A percentile compares a stretch with the other conserved stretches of the same genome.
phyloP scores from a whole-genome alignment of 2,113 vertebrate species.

The Cryptotis parvus region DNA sequence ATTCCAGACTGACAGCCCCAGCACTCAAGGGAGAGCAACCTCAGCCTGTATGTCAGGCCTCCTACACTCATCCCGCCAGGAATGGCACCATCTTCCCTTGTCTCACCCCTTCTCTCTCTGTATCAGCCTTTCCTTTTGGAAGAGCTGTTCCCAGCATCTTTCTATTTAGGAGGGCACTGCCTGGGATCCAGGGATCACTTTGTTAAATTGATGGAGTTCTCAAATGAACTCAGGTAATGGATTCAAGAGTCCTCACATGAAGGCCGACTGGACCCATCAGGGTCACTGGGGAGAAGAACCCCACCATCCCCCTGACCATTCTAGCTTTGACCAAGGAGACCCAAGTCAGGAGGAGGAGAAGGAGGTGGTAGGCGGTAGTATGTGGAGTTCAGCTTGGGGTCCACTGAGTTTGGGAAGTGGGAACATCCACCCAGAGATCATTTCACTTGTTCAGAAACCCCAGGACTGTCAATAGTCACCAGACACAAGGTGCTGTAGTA shows the following conservation, averaged over 20 bases:
- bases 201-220: background rate
- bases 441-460: background rate
- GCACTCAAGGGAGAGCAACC: too few species aligned
- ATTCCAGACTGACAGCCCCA: too few species aligned
- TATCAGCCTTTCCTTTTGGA: background rate
- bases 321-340: background rate
- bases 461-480: too few species aligned
- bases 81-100: background rate
- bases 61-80: too few species aligned
- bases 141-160: background rate
- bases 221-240: background rate
- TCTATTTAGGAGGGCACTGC: background rate
- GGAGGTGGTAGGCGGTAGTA: too few species aligned
- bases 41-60: too few species aligned
- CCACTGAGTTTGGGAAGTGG: background rate
- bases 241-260: background rate
- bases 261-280: too few species aligned
- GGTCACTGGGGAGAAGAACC: background rate
- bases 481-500: background rate
- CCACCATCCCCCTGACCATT: background rate
- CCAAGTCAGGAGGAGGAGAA: background rate
- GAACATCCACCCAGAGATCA: background rate
- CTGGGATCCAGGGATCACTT: background rate
- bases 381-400: accelerated
- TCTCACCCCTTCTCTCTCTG: background rate